Conservation (phyloP, 2,113 vertebrate species). For the Vidua macroura region DNA sequence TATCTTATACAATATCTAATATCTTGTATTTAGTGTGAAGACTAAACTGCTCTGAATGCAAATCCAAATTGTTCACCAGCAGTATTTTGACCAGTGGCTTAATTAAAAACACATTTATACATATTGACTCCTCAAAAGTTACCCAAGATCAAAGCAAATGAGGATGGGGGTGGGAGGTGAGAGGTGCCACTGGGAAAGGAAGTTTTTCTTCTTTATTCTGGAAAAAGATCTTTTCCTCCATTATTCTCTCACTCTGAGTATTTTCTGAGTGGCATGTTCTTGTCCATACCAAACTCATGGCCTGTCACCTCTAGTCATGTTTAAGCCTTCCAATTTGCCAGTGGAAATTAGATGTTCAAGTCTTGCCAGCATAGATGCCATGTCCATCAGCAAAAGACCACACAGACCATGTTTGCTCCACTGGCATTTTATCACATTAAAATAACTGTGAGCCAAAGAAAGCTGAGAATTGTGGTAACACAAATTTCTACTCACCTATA, state of each 20-base stretch:
- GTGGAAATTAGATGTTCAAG: background rate
- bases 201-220: background rate
- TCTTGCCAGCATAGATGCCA: background rate
- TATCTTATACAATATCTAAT: no score
- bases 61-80: background rate
- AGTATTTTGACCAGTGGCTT: background rate
- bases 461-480: background rate
- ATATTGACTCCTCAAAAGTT: background rate
- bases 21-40: background rate
- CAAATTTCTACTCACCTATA: background rate
- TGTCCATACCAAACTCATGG: background rate
- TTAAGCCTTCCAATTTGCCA: background rate
- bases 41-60: background rate
- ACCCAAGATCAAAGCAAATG: background rate
- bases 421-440: background rate
- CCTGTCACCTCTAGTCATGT: background rate
- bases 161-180: background rate
- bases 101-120: background rate
- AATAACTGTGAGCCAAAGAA: background rate
- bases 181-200: background rate
- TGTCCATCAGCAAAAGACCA: background rate
- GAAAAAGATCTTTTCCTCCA: background rate
- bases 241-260: background rate
- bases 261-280: background rate
- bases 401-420: background rate